phyloP scores from a whole-genome alignment of 2,888 invertebrate species.

The Phasia obesa region DNA sequence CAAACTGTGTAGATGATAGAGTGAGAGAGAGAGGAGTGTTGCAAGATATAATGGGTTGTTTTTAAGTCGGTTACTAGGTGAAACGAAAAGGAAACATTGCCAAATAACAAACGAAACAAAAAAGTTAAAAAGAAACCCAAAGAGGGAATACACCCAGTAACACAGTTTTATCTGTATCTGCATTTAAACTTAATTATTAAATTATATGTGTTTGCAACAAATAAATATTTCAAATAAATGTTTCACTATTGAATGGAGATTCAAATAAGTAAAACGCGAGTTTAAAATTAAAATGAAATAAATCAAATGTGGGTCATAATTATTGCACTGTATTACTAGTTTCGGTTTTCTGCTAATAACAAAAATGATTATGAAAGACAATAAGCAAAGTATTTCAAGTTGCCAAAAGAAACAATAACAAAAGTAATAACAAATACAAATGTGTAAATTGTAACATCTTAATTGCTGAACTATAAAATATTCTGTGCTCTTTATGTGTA shows the following conservation, averaged over 20 bases:
- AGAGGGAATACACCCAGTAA: constrained; percentile 70
- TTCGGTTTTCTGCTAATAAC: constrained; percentile 13
- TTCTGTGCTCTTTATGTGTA: neutral
- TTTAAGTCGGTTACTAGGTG: constrained; percentile 80
- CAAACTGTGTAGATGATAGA: too few species aligned
- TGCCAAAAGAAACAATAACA: constrained; percentile 13
- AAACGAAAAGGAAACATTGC: constrained; percentile 74
- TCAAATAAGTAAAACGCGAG: neutral
- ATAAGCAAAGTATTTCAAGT: constrained; percentile 17
- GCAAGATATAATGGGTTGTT: constrained; percentile 65
- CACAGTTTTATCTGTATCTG: constrained; percentile 63
- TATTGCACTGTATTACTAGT: constrained; percentile 9
- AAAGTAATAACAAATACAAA: constrained; percentile 3
- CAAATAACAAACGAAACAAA: constrained; percentile 54
- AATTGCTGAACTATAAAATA: constrained; percentile 18
- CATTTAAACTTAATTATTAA: constrained; percentile 41
- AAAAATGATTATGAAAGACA: constrained; percentile 2
- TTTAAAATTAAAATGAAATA: constrained; percentile 17
- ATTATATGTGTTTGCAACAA: constrained; percentile 15
- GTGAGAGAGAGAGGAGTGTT: constrained; percentile 45
- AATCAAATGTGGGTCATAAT: constrained; percentile 33
- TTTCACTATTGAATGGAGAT: neutral
- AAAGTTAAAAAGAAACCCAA: constrained; percentile 30
- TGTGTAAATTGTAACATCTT: constrained; percentile 30
- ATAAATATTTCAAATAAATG: neutral